Percentiles rank a stretch among this genome's conserved stretches.
phyloP scores from a whole-genome alignment of 2,888 invertebrate species.

The Cephus nigrinus region DNA sequence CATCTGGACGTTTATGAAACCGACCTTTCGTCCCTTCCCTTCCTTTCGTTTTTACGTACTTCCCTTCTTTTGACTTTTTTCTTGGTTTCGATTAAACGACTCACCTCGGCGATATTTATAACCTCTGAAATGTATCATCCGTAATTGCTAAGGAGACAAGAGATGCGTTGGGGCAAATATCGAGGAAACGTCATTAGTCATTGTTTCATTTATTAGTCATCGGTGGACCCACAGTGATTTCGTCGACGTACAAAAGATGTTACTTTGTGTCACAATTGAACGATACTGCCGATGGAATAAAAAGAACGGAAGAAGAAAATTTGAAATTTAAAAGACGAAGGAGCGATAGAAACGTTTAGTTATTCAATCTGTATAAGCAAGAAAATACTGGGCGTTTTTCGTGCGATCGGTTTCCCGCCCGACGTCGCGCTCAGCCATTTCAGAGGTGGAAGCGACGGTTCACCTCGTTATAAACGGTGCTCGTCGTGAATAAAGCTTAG shows the following conservation, averaged over 20 bases:
- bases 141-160: background rate
- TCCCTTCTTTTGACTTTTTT: background rate
- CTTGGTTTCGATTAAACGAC: background rate
- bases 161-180: background rate
- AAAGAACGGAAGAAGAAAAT: no score
- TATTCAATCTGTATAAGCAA: no score
- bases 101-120: background rate
- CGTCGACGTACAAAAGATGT: no score
- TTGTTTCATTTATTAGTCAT: no score
- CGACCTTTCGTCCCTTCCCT: background rate
- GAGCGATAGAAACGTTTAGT: no score
- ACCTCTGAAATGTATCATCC: background rate
- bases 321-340: no score
- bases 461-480: no score
- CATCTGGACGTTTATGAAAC: background rate
- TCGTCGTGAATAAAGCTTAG: no score
- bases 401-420: slow-evolving; percentile 9
- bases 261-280: no score
- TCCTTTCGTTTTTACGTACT: background rate
- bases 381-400: no score
- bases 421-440: slow-evolving; percentile 25
- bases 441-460: slow-evolving; percentile 33
- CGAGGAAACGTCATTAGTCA: background rate
- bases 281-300: no score
- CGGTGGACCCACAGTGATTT: no score